Percentiles rank a stretch among this genome's conserved stretches.
Conservation (phyloP, 1,140 invertebrate species). For the Ganaspis sp. region DNA sequence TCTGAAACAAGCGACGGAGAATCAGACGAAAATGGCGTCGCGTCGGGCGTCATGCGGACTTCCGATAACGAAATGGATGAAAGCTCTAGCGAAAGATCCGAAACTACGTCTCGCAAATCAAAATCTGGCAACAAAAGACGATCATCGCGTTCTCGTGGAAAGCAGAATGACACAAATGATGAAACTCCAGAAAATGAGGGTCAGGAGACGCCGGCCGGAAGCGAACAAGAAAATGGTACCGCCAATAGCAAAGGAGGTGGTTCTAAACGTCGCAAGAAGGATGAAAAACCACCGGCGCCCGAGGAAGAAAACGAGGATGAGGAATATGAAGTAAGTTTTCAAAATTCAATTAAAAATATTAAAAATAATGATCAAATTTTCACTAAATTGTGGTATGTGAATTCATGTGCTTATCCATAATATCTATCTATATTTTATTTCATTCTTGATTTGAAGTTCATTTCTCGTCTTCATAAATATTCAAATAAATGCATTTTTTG, state of each 20-base stretch:
- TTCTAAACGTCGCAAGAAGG: conserved; percentile 63
- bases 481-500: too few relatives aligned
- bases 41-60: conserved; percentile 40
- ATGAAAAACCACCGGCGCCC: conserved; percentile 43
- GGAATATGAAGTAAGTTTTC: conserved; percentile 67
- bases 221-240: conserved; percentile 61
- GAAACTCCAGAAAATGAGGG: conserved; percentile 41
- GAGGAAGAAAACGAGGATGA: conserved; percentile 50
- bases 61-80: conserved; percentile 41
- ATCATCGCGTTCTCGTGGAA: conserved; percentile 45
- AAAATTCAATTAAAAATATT: neutral
- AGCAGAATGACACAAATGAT: conserved; percentile 45
- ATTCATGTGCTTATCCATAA: too few relatives aligned
- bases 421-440: too few relatives aligned
- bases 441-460: too few relatives aligned
- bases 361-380: neutral
- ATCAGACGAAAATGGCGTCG: conserved; percentile 69
- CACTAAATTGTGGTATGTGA: conserved; percentile 11
- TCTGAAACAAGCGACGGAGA: conserved; percentile 67
- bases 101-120: conserved; percentile 38
- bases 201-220: conserved; percentile 36
- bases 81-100: conserved; percentile 39
- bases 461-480: too few relatives aligned
- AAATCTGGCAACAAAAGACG: conserved; percentile 52
- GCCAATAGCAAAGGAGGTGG: conserved; percentile 42